Conservation (phyloP, 2,888 invertebrate species). For the Xiphydria camelus region DNA sequence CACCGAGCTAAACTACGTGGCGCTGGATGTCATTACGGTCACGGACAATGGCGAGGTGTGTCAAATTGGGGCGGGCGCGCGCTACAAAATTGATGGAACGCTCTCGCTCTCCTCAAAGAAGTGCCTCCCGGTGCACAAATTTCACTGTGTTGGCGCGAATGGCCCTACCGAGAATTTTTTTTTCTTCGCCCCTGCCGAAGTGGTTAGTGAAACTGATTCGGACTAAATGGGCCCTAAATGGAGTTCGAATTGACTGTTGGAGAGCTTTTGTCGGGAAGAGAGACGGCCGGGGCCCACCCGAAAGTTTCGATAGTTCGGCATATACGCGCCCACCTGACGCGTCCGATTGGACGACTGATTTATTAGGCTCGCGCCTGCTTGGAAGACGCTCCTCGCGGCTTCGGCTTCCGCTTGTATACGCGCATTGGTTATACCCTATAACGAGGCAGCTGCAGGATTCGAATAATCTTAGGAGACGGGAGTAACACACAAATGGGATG, state of each 20-base stretch:
- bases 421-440: too few relatives aligned
- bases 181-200: constrained; percentile 6
- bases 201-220: constrained; percentile 37
- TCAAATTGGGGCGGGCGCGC: constrained; percentile 24
- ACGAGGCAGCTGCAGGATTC: too few relatives aligned
- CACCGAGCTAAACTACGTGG: not conserved
- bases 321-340: not conserved
- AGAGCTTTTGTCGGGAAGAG: not conserved
- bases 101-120: not conserved
- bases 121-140: constrained; percentile 3
- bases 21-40: constrained; percentile 11
- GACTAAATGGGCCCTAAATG: constrained; percentile 49
- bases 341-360: too few relatives aligned
- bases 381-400: too few relatives aligned
- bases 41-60: constrained; percentile 17
- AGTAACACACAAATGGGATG: too few relatives aligned
- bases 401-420: too few relatives aligned
- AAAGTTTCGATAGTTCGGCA: not conserved
- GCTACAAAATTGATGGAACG: constrained; percentile 26
- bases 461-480: too few relatives aligned
- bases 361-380: too few relatives aligned
- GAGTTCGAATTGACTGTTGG: constrained; percentile 40
- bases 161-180: constrained; percentile 9
- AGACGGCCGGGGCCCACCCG: not conserved
- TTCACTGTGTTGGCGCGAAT: constrained; percentile 1